Base-by-base conservation (phyloP, 2,888 invertebrate species). In the Endomychus coccineus region DNA sequence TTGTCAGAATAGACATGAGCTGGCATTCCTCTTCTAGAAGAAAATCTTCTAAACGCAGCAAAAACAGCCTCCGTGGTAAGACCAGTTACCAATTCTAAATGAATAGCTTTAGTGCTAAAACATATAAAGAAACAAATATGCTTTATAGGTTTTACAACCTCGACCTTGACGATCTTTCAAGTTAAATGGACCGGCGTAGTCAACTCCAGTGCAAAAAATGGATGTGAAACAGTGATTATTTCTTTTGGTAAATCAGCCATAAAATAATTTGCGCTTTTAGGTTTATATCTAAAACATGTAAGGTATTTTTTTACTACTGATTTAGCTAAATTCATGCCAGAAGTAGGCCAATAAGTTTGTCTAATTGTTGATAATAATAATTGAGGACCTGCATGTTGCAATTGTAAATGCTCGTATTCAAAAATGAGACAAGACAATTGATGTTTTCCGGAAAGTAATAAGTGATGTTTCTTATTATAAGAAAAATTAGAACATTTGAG, bases 301-400 rank as follows among this genome's bases (percentile, higher is more conserved):
- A 34, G 14, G 19, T 25, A 14, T n/a, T 3, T 21, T 13, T 10
- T n/a, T 2, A 21, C 32, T 11, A 13, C 13, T 23, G 4, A 19
- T 33, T 33, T 33, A 4, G 33, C 16, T 12, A 23, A 6, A 33
- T 23, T 23, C 13, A 32, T 13, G 10, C 24, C 24, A 10, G 7
- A 12, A 3, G 10, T 12, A 15, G 24, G 15, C 33, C 24, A 33
- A 33, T 33, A 23, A 5, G 6, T 23, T 19, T 34, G 25, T 34
- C 34, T 9, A 25, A 34, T 16, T 15, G 10, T n/a, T 12, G 12
- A 11, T 16, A 34, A 11, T 19, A 34, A 19, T 2, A 25, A 14
- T 25, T 25, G 27, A 10, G 34, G 34, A 9, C 34, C 34, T 12
- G 27, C 16, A 19, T 27, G 34, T 27, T 27, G 12, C 4, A 34